Percentiles rank a stretch among this genome's conserved stretches.
These are phyloP conservation scores for Oncorhynchus masou DNA, from an alignment of 2,113 vertebrate genomes.

Conservation along the genomic window DNA sequence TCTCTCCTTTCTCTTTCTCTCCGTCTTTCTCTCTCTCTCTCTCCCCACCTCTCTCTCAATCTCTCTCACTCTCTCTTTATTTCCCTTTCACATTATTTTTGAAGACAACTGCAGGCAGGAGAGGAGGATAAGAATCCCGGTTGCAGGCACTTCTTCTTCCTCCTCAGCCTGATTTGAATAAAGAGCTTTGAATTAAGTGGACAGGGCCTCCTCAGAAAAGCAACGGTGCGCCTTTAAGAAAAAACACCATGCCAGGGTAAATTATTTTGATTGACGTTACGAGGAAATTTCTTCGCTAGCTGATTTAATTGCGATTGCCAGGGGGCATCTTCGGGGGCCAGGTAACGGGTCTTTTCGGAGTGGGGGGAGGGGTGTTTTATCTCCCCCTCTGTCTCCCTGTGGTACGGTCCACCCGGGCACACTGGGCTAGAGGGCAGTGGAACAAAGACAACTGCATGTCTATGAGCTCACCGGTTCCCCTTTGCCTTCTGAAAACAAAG, in stretches of 20 bases:
- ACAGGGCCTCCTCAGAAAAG: slow-evolving; percentile 73
- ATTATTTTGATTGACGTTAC: slow-evolving; percentile 92
- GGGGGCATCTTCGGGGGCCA: slow-evolving; percentile 90
- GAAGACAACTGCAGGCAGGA: slow-evolving; percentile 73
- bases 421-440: slow-evolving; percentile 90
- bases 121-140: slow-evolving; percentile 72
- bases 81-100: slow-evolving; percentile 63
- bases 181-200: slow-evolving; percentile 81
- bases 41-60: background rate
- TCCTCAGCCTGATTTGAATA: slow-evolving; percentile 77
- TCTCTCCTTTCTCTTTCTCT: slow-evolving; percentile 30
- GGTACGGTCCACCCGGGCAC: slow-evolving; percentile 85
- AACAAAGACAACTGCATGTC: slow-evolving; percentile 88
- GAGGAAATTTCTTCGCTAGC: slow-evolving; percentile 78
- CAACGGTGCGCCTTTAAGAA: slow-evolving; percentile 76
- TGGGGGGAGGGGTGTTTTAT: slow-evolving; percentile 63
- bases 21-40: background rate
- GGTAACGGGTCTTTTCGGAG: slow-evolving; percentile 76
- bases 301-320: slow-evolving; percentile 92
- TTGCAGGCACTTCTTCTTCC: slow-evolving; percentile 54
- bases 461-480: slow-evolving; percentile 84
- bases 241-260: slow-evolving; percentile 81
- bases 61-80: background rate
- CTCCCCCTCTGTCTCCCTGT: slow-evolving; percentile 85
- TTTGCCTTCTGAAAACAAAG: slow-evolving; percentile 76